phyloP scores from a whole-genome alignment of 2,888 invertebrate species.

The Meta bourneti region DNA sequence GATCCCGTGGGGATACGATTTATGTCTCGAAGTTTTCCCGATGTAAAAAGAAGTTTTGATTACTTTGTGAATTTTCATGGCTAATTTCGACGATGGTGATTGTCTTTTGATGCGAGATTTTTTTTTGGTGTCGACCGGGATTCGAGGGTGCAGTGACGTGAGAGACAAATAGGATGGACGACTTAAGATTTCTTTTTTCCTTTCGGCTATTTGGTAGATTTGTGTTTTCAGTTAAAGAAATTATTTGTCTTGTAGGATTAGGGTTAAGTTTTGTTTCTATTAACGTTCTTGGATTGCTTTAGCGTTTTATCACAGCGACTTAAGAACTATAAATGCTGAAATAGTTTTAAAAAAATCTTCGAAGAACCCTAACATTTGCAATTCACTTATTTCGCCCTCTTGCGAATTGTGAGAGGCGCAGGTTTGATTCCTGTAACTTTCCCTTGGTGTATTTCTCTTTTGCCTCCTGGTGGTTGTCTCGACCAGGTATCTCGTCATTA shows the following conservation, averaged over 20 bases:
- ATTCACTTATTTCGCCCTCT: too few relatives aligned
- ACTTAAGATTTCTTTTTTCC: not conserved
- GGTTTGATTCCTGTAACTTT: too few relatives aligned
- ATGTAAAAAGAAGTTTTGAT: constrained; percentile 17
- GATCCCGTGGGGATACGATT: constrained; percentile 37
- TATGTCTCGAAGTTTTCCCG: constrained; percentile 23
- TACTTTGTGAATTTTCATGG: constrained; percentile 38
- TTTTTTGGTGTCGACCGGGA: not conserved
- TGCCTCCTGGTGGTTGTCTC: too few relatives aligned
- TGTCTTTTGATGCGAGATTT: not conserved
- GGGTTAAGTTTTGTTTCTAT: not conserved
- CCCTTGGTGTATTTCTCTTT: too few relatives aligned
- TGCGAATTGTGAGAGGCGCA: too few relatives aligned
- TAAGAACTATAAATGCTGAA: too few relatives aligned
- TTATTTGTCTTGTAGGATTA: not conserved
- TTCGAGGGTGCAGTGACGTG: not conserved
- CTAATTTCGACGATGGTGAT: not conserved
- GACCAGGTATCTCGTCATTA: too few relatives aligned
- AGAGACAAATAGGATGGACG: not conserved
- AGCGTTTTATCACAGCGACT: not conserved
- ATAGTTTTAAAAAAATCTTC: too few relatives aligned
- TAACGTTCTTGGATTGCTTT: not conserved
- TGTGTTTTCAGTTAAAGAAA: not conserved
- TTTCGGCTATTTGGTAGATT: not conserved
- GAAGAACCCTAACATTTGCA: too few relatives aligned